A percentile compares a stretch with the other conserved stretches of the same genome.
phyloP scores from a whole-genome alignment of 2,888 invertebrate genomes.

The Scaptodrosophila latifasciaeformis region DNA sequence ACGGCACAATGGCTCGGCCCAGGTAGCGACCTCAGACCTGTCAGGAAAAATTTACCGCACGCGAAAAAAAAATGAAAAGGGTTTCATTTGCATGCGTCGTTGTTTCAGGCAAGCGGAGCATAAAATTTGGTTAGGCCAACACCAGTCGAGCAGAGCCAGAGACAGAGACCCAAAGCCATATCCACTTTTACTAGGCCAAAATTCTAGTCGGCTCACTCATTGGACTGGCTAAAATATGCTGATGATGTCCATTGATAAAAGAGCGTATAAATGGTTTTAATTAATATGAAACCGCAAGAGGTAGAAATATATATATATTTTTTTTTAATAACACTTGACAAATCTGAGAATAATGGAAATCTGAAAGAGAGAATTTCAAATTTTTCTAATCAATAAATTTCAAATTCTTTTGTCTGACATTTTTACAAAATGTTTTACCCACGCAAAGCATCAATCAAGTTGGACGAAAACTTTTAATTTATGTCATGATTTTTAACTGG shows the following conservation, averaged over 20 bases:
- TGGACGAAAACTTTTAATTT: too few relatives aligned
- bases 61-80: slow-evolving; percentile 20
- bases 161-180: slow-evolving; percentile 22
- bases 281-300: too few relatives aligned
- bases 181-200: slow-evolving; percentile 10
- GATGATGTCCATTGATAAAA: slow-evolving; percentile 34
- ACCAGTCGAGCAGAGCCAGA: slow-evolving; percentile 36
- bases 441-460: too few relatives aligned
- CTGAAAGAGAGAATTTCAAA: too few relatives aligned
- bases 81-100: slow-evolving; percentile 34
- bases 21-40: neutral
- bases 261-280: neutral
- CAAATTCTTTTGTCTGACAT: too few relatives aligned
- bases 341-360: too few relatives aligned
- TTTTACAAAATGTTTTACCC: too few relatives aligned
- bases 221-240: slow-evolving; percentile 24
- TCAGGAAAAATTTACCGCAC: neutral
- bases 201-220: neutral
- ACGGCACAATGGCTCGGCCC: slow-evolving; percentile 18
- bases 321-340: too few relatives aligned
- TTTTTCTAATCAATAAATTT: too few relatives aligned
- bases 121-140: slow-evolving; percentile 49
- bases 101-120: slow-evolving; percentile 54
- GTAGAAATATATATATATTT: too few relatives aligned
- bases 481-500: too few relatives aligned